Percentiles rank a stretch among this genome's conserved stretches.
These are phyloP conservation scores for Brachymystax lenok DNA, from an alignment of 2,797 vertebrate genomes.

Conservation along the genomic window DNA sequence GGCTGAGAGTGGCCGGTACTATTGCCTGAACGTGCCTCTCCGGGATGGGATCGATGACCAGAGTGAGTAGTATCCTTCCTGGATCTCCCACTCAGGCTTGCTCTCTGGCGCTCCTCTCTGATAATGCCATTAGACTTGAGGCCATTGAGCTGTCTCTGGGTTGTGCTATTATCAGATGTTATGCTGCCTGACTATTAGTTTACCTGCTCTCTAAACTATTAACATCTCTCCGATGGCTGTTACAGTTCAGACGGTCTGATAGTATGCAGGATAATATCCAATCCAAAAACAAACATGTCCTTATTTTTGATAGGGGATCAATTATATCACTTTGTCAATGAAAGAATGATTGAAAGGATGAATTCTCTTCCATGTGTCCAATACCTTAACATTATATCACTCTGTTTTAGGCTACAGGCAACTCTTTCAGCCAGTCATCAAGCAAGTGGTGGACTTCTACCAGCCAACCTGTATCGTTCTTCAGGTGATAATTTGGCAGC, in stretches of 20 bases:
- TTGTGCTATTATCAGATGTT: slow-evolving; percentile 6
- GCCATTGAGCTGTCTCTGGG: background rate
- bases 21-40: slow-evolving; percentile 95
- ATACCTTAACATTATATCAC: background rate
- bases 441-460: slow-evolving; percentile 97
- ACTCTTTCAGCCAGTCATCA: slow-evolving; percentile 97
- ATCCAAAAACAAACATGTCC: background rate
- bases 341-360: background rate
- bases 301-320: background rate
- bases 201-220: background rate
- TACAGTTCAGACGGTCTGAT: too few relatives aligned
- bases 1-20: slow-evolving; percentile 96
- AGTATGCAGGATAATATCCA: too few relatives aligned
- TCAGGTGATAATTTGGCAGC: slow-evolving; percentile 78
- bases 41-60: slow-evolving; percentile 98
- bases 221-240: background rate
- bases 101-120: background rate
- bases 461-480: slow-evolving; percentile 98
- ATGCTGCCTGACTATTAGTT: background rate
- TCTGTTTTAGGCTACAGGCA: slow-evolving; percentile 88
- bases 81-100: background rate
- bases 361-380: background rate
- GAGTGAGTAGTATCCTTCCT: slow-evolving; percentile 77
- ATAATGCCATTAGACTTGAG: background rate
- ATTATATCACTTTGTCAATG: background rate